Evolutionary conservation across 2,888 invertebrate species (phyloP).

Genomic region (Tyria jacobaeae): DNA sequence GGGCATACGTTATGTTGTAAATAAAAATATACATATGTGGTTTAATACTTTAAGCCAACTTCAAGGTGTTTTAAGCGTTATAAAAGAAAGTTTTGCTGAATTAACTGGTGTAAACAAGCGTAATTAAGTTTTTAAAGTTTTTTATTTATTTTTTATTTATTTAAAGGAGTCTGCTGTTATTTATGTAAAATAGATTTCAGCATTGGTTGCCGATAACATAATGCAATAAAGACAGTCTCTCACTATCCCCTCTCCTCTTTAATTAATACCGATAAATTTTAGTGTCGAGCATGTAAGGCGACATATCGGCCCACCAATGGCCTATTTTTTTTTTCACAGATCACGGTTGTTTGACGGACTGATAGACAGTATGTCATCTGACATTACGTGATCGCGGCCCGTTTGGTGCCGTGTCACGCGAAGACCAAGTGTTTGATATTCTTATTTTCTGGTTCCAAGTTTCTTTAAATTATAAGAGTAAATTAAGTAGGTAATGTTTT

Average conservation of each 20-base stretch:
- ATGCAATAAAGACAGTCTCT: neutral
- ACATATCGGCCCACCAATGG: conserved; percentile 2
- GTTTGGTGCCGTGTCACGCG: conserved; percentile 19
- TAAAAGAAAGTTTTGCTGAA: neutral
- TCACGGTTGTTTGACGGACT: conserved; percentile 16
- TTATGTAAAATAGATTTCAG: too few species aligned
- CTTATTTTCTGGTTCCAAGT: conserved; percentile 10
- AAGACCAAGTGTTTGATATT: conserved; percentile 25
- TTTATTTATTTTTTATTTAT: too few species aligned
- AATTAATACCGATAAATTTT: neutral
- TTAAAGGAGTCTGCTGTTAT: too few species aligned
- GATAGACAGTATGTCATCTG: conserved; percentile 19
- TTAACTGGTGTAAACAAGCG: too few species aligned
- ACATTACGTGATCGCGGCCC: conserved; percentile 21
- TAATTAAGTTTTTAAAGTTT: too few species aligned
- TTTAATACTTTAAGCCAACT: neutral
- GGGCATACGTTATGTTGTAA: neutral
- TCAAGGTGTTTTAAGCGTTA: neutral
- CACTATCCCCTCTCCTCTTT: too few species aligned
- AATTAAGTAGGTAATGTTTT: neutral
- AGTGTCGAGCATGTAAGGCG: neutral
- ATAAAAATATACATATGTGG: conserved; percentile 2
- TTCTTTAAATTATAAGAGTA: conserved; percentile 11
- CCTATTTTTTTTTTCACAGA: conserved; percentile 14
- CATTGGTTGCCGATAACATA: neutral